Evolutionary conservation across 2,113 vertebrate genomes (phyloP), one percentile per base, ranked within the genome.

Genomic region (Prionailurus bengalensis): DNA sequence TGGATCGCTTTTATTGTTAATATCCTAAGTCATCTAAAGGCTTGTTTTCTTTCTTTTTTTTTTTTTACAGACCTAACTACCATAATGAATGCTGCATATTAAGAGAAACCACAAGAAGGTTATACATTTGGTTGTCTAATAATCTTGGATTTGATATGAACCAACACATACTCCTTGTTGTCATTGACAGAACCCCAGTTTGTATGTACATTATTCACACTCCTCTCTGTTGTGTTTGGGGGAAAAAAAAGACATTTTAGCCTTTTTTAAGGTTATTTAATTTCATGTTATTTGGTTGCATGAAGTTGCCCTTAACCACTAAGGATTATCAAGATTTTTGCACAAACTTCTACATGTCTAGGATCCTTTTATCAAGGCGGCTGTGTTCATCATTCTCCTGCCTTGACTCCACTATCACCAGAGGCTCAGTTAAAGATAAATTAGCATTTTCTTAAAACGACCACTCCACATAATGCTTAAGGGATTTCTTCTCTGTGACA

Each of bases 21-120:
- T 76, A 7, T 74, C 73, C 82, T 42, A 39, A 61, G 63, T 89
- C 90, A 53, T 84, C 87, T 97, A 85, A 98, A 88, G 80, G 39
- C 36, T 71, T 92, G 39, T 96, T 98, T 63, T 84, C 96, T 98
- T 93, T 98, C 55, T 95, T 82, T 61, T 61, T 58, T 58, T 61
- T 98, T 95, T 98, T 96, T 98, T 98, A 76, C 99, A 99, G 99
- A 99, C 99, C 98, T 99, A 99, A 99, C 98, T 99, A 99, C 99
- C 99, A 87, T 83, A 98, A 97, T 98, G 98, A 98, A 97, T 98
- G 98, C 99, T 98, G 99, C 98, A 95, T 95, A 98, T 97, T 98
- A 97, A 98, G 98, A 99, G 98, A 99, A 98, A 98, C 98, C 98
- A 97, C 98, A 97, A 98, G 98, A 98, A 99, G 98, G 98, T 98